These are phyloP conservation scores for Phalacrocorax pelagicus DNA, from an alignment of 2,113 vertebrate species.

Conservation along the genomic window DNA sequence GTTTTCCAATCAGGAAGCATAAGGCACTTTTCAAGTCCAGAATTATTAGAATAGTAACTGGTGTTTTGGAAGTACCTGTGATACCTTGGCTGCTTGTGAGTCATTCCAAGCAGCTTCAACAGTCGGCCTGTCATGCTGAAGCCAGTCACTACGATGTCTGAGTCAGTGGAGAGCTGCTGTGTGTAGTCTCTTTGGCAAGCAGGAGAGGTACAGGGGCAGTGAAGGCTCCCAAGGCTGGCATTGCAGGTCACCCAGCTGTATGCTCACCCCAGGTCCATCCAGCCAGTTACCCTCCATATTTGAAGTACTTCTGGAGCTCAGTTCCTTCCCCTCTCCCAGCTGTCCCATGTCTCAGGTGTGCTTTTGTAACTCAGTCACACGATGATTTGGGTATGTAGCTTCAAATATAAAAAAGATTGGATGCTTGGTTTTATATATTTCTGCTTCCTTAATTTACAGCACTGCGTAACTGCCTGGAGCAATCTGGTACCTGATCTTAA, in stretches of 20 bases:
- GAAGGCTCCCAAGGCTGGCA: background rate
- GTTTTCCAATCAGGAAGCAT: background rate
- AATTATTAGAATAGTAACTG: background rate
- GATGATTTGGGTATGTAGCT: background rate
- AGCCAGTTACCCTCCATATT: background rate
- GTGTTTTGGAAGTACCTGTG: background rate
- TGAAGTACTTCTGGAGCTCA: background rate
- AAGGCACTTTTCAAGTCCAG: background rate
- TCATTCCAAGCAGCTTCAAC: background rate
- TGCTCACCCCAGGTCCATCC: background rate
- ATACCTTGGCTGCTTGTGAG: background rate
- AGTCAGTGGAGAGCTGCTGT: background rate
- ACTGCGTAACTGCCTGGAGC: background rate
- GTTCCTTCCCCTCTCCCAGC: background rate
- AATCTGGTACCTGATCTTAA: background rate
- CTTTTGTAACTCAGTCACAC: background rate
- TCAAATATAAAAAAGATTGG: background rate
- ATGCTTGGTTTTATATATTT: background rate
- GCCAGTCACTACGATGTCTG: background rate
- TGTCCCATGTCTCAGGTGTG: background rate
- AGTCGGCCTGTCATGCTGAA: background rate
- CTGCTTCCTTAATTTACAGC: background rate
- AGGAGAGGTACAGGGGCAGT: background rate
- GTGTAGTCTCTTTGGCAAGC: background rate
- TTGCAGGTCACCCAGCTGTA: background rate